phyloP scores from a whole-genome alignment of 2,888 invertebrate species.

The Pheosia gnoma region DNA sequence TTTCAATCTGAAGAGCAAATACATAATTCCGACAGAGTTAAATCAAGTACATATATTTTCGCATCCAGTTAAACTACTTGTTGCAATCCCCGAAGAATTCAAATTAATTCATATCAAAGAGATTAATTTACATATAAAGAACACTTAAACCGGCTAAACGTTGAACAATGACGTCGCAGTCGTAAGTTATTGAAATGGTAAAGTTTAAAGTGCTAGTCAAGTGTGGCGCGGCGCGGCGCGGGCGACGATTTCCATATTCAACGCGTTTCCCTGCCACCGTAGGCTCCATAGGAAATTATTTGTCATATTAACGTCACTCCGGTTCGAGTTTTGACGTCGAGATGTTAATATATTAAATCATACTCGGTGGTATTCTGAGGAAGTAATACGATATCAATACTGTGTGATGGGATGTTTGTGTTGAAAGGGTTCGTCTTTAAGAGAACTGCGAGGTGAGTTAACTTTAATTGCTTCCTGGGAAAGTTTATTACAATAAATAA shows the following conservation, averaged over 20 bases:
- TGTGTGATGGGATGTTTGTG: slow-evolving; percentile 36
- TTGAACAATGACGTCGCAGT: slow-evolving; percentile 20
- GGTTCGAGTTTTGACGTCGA: slow-evolving; percentile 62
- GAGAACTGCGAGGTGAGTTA: neutral
- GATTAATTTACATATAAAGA: slow-evolving; percentile 12
- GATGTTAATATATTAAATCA: slow-evolving; percentile 78
- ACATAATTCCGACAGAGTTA: too few relatives aligned
- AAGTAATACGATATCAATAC: slow-evolving; percentile 55
- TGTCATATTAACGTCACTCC: slow-evolving; percentile 82
- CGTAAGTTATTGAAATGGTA: slow-evolving; percentile 47
- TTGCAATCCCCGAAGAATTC: neutral
- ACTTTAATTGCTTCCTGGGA: too few relatives aligned
- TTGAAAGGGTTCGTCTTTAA: slow-evolving; percentile 29
- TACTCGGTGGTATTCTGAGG: slow-evolving; percentile 57
- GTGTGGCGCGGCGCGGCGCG: slow-evolving; percentile 61
- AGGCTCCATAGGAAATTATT: slow-evolving; percentile 77
- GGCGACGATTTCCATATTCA: slow-evolving; percentile 80
- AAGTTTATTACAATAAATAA: too few relatives aligned
- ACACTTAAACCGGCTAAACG: slow-evolving; percentile 17
- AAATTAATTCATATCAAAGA: slow-evolving; percentile 6
- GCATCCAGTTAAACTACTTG: neutral
- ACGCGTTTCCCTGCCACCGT: slow-evolving; percentile 67
- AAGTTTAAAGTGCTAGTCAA: slow-evolving; percentile 61
- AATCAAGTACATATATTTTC: neutral
- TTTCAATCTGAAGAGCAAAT: too few relatives aligned